phyloP scores from a whole-genome alignment of 2,113 vertebrate species.

The Anser cygnoides region DNA sequence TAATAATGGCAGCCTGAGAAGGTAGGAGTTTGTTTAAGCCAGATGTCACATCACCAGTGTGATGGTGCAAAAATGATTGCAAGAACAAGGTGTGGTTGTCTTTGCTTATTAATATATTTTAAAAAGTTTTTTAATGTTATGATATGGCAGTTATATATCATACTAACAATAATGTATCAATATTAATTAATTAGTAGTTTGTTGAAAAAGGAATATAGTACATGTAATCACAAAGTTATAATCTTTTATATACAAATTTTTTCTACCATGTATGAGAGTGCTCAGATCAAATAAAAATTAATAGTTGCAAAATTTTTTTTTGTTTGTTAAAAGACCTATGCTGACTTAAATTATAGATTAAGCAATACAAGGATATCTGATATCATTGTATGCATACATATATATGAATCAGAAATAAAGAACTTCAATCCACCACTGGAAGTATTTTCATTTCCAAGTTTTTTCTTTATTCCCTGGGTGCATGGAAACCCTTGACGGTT shows the following conservation, averaged over 20 bases:
- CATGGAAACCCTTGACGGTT: not conserved
- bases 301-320: slow-evolving; percentile 42
- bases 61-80: not conserved
- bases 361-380: slow-evolving; percentile 71
- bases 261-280: slow-evolving; percentile 70
- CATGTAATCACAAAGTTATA: slow-evolving; percentile 63
- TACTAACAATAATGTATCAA: slow-evolving; percentile 9
- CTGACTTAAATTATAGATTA: slow-evolving; percentile 58
- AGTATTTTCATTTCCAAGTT: not conserved
- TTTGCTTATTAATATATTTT: slow-evolving; percentile 42
- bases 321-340: slow-evolving; percentile 53
- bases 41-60: not conserved
- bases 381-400: slow-evolving; percentile 42
- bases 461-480: not conserved
- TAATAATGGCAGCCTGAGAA: not conserved
- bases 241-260: slow-evolving; percentile 74
- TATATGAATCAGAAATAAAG: slow-evolving; percentile 76
- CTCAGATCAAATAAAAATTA: slow-evolving; percentile 61
- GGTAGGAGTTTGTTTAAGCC: not conserved
- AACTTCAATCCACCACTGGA: slow-evolving; percentile 23
- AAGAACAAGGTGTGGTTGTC: slow-evolving; percentile 12
- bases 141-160: slow-evolving; percentile 14
- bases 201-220: slow-evolving; percentile 57
- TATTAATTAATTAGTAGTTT: slow-evolving; percentile 47
- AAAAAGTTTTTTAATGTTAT: slow-evolving; percentile 45